phyloP scores from a whole-genome alignment of 2,113 vertebrate genomes.

The Pseudonaja textilis region DNA sequence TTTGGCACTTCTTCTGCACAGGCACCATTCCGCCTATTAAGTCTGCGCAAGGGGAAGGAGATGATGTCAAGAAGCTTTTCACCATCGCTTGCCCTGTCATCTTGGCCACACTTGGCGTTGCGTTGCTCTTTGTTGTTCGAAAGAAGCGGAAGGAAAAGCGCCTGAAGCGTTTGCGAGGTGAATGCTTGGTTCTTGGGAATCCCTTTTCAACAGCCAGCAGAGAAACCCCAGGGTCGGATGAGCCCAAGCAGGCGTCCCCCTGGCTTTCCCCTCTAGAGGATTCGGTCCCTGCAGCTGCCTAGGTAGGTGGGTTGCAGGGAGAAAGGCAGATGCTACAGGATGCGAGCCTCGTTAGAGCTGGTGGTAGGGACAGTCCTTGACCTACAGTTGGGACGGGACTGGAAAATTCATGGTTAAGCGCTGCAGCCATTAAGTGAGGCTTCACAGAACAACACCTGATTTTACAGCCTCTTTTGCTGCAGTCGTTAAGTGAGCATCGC shows the following conservation, averaged over 20 bases:
- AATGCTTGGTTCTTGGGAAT: slow-evolving; percentile 17
- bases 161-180: slow-evolving; percentile 93
- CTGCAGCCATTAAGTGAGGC: neutral
- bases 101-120: slow-evolving; percentile 88
- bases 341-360: neutral
- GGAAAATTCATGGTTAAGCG: neutral
- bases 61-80: slow-evolving; percentile 95
- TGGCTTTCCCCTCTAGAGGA: neutral
- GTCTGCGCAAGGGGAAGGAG: slow-evolving; percentile 89
- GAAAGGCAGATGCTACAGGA: neutral
- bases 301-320: neutral
- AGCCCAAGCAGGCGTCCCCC: neutral
- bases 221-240: neutral
- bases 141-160: slow-evolving; percentile 97
- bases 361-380: neutral
- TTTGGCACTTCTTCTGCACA: slow-evolving; percentile 1
- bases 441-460: neutral
- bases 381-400: neutral
- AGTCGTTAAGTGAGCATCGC: fast-evolving
- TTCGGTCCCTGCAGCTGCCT: neutral
- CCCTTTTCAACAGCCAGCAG: neutral
- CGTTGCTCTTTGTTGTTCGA: slow-evolving; percentile 90
- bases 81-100: slow-evolving; percentile 95
- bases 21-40: slow-evolving; percentile 97
- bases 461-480: neutral